phyloP scores from a whole-genome alignment of 2,888 invertebrate genomes.

The Lepidonotus clava region DNA sequence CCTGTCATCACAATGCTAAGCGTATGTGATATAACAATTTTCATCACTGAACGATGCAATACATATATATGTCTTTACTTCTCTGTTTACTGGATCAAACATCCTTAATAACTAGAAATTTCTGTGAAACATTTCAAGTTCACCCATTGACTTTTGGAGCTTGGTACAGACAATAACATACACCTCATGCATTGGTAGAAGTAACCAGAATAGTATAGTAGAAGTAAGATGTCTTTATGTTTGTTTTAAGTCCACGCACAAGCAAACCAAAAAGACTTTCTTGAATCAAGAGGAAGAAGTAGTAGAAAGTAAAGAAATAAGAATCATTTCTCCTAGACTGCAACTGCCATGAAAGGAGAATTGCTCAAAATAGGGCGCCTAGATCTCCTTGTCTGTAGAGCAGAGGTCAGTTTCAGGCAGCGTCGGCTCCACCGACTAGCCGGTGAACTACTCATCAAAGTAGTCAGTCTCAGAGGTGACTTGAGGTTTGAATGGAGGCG shows the following conservation, averaged over 20 bases:
- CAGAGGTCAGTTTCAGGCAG: conserved; percentile 69
- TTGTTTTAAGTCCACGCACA: too few relatives aligned
- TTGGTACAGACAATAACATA: neutral
- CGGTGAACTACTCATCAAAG: conserved; percentile 99
- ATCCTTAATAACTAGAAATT: neutral
- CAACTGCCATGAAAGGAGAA: conserved; percentile 85
- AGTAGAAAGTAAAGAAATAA: too few relatives aligned
- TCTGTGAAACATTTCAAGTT: neutral
- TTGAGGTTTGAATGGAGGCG: conserved; percentile 85
- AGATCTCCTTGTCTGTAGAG: conserved; percentile 80
- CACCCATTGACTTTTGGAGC: neutral
- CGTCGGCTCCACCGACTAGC: conserved; percentile 81
- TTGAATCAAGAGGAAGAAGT: too few relatives aligned
- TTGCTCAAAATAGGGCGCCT: conserved; percentile 87
- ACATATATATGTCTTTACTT: neutral
- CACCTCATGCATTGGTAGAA: too few relatives aligned
- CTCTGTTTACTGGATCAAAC: neutral
- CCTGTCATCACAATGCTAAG: conserved; percentile 15
- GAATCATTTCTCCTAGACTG: conserved; percentile 60
- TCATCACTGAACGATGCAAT: neutral
- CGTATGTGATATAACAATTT: conserved; percentile 26
- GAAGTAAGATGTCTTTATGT: too few relatives aligned
- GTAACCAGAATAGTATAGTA: too few relatives aligned
- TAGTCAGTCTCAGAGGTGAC: conserved; percentile 98
- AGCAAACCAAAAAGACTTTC: too few relatives aligned